These are phyloP conservation scores for Pygoscelis antarcticus DNA, from an alignment of 2,113 vertebrate species.

Conservation along the genomic window DNA sequence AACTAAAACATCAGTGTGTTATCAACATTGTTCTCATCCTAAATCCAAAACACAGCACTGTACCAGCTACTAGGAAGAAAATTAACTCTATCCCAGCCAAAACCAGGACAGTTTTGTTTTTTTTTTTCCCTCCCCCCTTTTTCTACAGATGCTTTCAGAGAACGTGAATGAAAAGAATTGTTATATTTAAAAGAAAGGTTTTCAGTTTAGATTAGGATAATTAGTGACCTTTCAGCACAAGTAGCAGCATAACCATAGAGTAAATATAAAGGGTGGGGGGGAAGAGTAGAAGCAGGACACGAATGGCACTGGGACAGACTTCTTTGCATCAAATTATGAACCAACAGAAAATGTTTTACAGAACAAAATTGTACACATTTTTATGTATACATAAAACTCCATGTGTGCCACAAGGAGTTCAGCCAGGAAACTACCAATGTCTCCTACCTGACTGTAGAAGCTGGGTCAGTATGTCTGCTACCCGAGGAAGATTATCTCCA, in stretches of 20 bases:
- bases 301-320: background rate
- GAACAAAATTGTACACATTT: background rate
- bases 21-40: no score
- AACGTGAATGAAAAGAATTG: background rate
- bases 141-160: background rate
- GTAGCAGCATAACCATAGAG: background rate
- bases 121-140: background rate
- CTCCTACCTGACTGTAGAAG: slow-evolving; percentile 92
- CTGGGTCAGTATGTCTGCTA: slow-evolving; percentile 95
- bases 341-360: background rate
- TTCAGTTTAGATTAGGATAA: background rate
- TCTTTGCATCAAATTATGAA: background rate
- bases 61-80: no score
- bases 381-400: background rate
- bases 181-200: background rate
- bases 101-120: no score
- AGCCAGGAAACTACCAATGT: background rate
- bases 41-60: no score
- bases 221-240: background rate
- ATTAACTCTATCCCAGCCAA: no score
- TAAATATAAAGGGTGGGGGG: background rate
- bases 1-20: no score
- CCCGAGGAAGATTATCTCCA: slow-evolving; percentile 93
- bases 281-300: background rate
- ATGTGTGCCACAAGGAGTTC: background rate